Conservation (phyloP, 2,113 vertebrate genomes). For the Ceyx melanurus region DNA sequence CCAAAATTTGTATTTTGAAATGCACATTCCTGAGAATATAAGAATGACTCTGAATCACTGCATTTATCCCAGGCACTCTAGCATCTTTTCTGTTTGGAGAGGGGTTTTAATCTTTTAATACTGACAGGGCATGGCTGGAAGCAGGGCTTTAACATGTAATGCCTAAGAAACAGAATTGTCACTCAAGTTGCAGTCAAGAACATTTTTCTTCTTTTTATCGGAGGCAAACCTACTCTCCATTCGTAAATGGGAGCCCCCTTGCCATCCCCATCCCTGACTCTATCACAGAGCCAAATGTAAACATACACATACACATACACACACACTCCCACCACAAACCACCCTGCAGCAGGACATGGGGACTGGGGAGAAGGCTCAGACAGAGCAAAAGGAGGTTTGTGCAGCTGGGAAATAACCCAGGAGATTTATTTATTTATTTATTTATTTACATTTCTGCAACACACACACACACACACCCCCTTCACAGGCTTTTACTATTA, state of each 20-base stretch:
- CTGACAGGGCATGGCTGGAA: neutral
- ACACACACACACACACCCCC: no score
- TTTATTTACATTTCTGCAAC: no score
- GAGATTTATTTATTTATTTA: neutral
- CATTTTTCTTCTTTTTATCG: neutral
- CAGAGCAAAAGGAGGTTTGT: neutral
- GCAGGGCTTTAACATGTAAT: slow-evolving; percentile 24
- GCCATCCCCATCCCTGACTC: neutral
- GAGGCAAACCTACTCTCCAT: neutral
- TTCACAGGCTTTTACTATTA: slow-evolving; percentile 28
- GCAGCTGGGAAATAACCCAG: neutral
- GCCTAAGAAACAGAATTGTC: slow-evolving; percentile 4
- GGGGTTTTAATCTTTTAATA: slow-evolving; percentile 15
- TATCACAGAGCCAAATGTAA: slow-evolving; percentile 46
- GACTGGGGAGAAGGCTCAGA: neutral
- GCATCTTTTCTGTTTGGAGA: neutral
- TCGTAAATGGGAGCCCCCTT: slow-evolving; percentile 44
- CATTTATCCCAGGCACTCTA: neutral
- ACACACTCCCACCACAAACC: slow-evolving; percentile 18
- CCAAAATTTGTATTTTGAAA: slow-evolving; percentile 11
- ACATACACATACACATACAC: slow-evolving; percentile 14
- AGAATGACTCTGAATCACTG: neutral
- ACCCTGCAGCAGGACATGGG: slow-evolving; percentile 38
- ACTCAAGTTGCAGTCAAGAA: neutral
- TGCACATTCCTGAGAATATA: neutral